Percentiles rank a stretch among this genome's conserved stretches.
These are phyloP conservation scores for Cochlearius cochlearius DNA, from an alignment of 2,113 vertebrate genomes.

Conservation along the genomic window DNA sequence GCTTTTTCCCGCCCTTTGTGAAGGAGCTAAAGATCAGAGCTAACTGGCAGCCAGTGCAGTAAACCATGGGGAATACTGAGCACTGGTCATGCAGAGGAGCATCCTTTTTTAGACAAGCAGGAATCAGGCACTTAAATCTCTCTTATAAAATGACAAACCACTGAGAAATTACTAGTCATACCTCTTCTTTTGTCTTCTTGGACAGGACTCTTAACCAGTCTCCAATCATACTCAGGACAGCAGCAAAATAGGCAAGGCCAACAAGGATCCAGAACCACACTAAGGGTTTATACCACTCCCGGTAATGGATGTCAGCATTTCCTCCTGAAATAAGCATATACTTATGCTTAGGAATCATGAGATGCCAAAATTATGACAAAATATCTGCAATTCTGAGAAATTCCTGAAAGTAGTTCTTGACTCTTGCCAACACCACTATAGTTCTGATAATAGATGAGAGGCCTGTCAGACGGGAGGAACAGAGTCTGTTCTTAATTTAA, in stretches of 20 bases:
- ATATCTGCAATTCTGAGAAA: not conserved
- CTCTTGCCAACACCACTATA: not conserved
- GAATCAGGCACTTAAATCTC: not conserved
- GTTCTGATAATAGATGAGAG: not conserved
- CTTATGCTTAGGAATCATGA: not conserved
- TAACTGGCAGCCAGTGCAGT: not conserved
- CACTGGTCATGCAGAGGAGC: not conserved
- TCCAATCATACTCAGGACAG: constrained; percentile 97
- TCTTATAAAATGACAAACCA: not conserved
- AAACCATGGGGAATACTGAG: not conserved
- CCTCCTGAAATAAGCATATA: constrained; percentile 80
- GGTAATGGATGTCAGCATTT: constrained; percentile 86
- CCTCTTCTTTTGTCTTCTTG: constrained; percentile 95
- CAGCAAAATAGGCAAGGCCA: constrained; percentile 93
- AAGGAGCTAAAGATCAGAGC: not conserved
- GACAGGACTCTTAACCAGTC: constrained; percentile 93
- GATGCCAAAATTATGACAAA: not conserved
- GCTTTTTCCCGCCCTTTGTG: not conserved
- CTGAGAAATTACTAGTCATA: constrained; percentile 57
- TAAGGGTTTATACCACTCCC: constrained; percentile 92
- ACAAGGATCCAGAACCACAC: constrained; percentile 98
- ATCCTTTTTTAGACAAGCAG: not conserved
- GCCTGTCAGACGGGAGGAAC: not conserved
- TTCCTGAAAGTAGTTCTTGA: not conserved
- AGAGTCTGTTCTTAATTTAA: not conserved